Conservation (phyloP, 2,888 invertebrate genomes). For the Drosophila atroscutellata region DNA sequence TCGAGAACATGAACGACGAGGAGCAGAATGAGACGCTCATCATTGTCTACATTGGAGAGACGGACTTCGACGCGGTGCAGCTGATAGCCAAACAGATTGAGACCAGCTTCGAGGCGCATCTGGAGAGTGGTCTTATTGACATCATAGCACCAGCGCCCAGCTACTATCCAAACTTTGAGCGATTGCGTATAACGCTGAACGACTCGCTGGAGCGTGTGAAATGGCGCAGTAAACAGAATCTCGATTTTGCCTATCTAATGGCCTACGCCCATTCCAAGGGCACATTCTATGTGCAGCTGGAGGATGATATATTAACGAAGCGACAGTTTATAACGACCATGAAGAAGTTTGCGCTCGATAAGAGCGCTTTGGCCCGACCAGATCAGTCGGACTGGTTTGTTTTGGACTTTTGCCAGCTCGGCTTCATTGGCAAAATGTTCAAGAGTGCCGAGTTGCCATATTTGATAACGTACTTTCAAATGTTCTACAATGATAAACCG, state of each 20-base stretch:
- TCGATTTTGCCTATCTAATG: conserved; percentile 97
- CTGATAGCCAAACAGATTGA: conserved; percentile 91
- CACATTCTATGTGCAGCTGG: conserved; percentile 95
- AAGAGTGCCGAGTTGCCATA: conserved; percentile 93
- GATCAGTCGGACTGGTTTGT: conserved; percentile 92
- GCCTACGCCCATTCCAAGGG: conserved; percentile 94
- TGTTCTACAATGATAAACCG: conserved; percentile 98
- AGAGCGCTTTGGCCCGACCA: conserved; percentile 86
- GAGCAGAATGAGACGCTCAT: conserved; percentile 92
- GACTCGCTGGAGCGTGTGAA: conserved; percentile 93
- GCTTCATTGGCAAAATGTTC: conserved; percentile 97
- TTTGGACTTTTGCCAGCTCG: conserved; percentile 96
- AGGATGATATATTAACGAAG: conserved; percentile 97
- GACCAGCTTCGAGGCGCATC: conserved; percentile 90
- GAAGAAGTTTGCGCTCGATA: conserved; percentile 92
- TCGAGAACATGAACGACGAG: conserved; percentile 90
- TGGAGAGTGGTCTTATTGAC: conserved; percentile 93
- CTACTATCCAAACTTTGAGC: conserved; percentile 95
- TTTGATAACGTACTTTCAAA: conserved; percentile 95
- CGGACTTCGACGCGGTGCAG: conserved; percentile 90
- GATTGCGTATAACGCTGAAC: conserved; percentile 91
- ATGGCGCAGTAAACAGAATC: conserved; percentile 98
- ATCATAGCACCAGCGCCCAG: conserved; percentile 93
- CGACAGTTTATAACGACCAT: conserved; percentile 93
- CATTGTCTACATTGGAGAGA: conserved; percentile 95